Base-by-base conservation (phyloP, 2,113 vertebrate genomes). In the mouse (Mus musculus) region DNA sequence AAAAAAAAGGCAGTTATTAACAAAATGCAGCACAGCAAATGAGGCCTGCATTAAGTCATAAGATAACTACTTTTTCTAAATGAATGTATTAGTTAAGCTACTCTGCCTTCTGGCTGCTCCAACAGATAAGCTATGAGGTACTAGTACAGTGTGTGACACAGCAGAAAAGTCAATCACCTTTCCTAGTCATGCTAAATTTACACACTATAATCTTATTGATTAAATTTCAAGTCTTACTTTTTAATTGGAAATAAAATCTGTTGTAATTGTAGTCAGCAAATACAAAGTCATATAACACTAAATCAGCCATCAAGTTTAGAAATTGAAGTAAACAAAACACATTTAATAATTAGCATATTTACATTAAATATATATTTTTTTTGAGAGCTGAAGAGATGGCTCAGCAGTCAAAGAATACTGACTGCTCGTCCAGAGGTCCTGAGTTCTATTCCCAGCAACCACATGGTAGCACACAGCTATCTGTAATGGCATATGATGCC, bases 211-310 rank as follows among this genome's bases (percentile, higher is more conserved):
- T 67, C 42, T 93, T 93, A 94, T 30, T 3, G 0, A 2, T 63
- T 95, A 90, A 91, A 3, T 71, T 39, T 78, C 67, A 78, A 56
- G 49, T 33, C 24, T 42, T 42, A 42, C 13, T 85, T 92, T 91
- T 93, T 85, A 86, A 77, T 67, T 42, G 54, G 89, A 96, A 97
- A 89, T 87, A 73, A 92, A 78, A 92, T 22, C 17, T 56, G 46
- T 26, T 63, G 28, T 86, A 94, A 88, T 84, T 67, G 20, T 87
- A 93, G 54, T 91, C 91, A 93, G 36, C 69, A 97, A 91, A 75
- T 92, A 88, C 46, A 88, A 97, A 92, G 46, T n/a, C 17, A 84
- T 26, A 54, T 93, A 94, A 80, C 78, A 72, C 73, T 89, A 92
- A 75, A 75, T 82, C 96, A 86, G 61, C 42, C 82, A 80, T 56